A percentile compares a stretch with the other conserved stretches of the same genome.
phyloP scores from a whole-genome alignment of 1,140 invertebrate species.

The Anastrepha ludens region DNA sequence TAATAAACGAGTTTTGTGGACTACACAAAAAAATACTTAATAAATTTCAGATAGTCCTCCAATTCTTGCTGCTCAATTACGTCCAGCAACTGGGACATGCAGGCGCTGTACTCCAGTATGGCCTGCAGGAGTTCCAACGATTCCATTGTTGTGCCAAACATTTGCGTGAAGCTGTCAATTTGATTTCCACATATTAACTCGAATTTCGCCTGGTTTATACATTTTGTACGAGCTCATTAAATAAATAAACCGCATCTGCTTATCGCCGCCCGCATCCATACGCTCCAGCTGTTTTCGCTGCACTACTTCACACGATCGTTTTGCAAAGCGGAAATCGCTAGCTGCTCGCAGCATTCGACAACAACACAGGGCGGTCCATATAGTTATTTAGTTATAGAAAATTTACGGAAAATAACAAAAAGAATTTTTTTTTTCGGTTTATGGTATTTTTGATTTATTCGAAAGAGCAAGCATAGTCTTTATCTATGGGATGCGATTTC shows the following conservation, averaged over 20 bases:
- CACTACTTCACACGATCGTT: constrained; percentile 7
- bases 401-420: too few relatives aligned
- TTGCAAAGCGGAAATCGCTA: constrained; percentile 4
- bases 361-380: too few relatives aligned
- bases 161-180: not conserved
- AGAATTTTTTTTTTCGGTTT: too few relatives aligned
- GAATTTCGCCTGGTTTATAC: not conserved
- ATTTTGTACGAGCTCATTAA: not conserved
- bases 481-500: too few relatives aligned
- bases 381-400: too few relatives aligned
- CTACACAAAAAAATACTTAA: constrained; percentile 10
- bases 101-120: constrained; percentile 17
- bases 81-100: not conserved
- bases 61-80: not conserved
- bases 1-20: not conserved
- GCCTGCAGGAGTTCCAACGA: constrained; percentile 17
- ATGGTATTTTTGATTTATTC: too few relatives aligned
- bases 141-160: constrained; percentile 22
- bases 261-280: not conserved
- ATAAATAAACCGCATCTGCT: not conserved
- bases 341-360: not conserved
- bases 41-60: constrained; percentile 24
- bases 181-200: not conserved
- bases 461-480: too few relatives aligned
- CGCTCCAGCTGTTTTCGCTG: constrained; percentile 21